Evolutionary conservation across 2,113 vertebrate genomes (phyloP).

Genomic region (Himantopus leucocephalus): DNA sequence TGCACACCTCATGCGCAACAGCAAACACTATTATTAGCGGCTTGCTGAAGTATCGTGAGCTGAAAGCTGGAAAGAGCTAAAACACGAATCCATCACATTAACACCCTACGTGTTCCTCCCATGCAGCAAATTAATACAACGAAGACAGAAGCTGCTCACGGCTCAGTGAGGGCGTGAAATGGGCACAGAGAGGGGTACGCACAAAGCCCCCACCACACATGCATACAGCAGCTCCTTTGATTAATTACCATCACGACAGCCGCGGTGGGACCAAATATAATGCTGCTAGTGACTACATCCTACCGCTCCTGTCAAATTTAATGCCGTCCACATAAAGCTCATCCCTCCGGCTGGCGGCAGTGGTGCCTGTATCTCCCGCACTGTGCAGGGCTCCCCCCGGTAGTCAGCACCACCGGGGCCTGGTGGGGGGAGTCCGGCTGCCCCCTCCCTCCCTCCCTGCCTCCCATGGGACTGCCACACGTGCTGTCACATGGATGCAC

Average conservation of each 20-base stretch:
- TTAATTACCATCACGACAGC: background rate
- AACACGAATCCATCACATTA: background rate
- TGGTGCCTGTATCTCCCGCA: background rate
- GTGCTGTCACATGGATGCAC: background rate
- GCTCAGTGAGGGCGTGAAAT: background rate
- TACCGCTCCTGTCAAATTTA: background rate
- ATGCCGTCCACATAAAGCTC: background rate
- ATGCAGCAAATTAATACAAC: slow-evolving; percentile 3
- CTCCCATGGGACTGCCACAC: background rate
- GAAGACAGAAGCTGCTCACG: background rate
- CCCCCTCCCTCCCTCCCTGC: background rate
- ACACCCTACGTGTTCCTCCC: background rate
- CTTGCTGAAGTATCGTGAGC: background rate
- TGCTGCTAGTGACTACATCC: background rate
- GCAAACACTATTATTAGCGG: background rate
- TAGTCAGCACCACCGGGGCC: accelerated
- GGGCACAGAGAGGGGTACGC: background rate
- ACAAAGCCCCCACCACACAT: background rate
- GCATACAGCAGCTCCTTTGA: background rate
- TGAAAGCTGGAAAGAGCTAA: background rate
- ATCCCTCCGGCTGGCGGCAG: background rate
- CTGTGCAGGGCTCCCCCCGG: background rate
- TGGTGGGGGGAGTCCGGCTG: accelerated
- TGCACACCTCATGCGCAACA: background rate
- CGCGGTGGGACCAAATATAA: background rate